Base-by-base conservation (phyloP, 2,888 invertebrate species). In the Eupithecia dodoneata region DNA sequence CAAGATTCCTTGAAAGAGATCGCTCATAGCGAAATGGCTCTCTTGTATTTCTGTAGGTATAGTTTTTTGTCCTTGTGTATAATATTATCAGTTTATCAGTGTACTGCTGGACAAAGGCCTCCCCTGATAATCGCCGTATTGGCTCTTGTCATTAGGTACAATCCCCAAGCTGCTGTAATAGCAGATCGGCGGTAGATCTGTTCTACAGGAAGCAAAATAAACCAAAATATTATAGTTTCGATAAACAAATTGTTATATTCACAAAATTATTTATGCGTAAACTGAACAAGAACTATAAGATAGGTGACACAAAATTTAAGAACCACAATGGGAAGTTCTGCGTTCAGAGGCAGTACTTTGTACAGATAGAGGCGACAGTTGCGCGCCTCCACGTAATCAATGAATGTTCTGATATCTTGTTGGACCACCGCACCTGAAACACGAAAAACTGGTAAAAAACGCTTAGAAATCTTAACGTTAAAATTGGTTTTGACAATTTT, bases 221-320 rank as follows among this genome's bases (percentile, higher is more conserved):
- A n/a, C n/a, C n/a, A n/a, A n/a, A n/a, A n/a, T n/a, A n/a, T n/a
- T n/a, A n/a, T n/a, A n/a, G 15, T 15, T 55, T 55, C 13, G n/a
- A 7, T n/a, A n/a, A 55, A 1, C n/a, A 55, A n/a, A 55, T 59
- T 3, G 9, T 18, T 3, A 18, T 30, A 12, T 63, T 18, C 10
- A 30, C 9, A 30, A 63, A 10, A 10, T 59, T 59, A 63, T 30
- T 69, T 69, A 44, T 69, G 41, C 45, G 67, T 44, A 45, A 69
- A 69, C 18, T 69, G 67, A 45, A 69, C 67, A 18, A 69, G 45
- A 69, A 69, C 45, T 41, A 69, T 69, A 44, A 69, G 67, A 44
- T 69, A 69, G 9, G 67, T 69, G 10, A 69, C 67, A 4, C 67
- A 45, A 44, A 69, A 69, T 44, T 69, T 45, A 10, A 69, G 67